phyloP scores from a whole-genome alignment of 1,140 invertebrate genomes.

The Cataglyphis hispanica region DNA sequence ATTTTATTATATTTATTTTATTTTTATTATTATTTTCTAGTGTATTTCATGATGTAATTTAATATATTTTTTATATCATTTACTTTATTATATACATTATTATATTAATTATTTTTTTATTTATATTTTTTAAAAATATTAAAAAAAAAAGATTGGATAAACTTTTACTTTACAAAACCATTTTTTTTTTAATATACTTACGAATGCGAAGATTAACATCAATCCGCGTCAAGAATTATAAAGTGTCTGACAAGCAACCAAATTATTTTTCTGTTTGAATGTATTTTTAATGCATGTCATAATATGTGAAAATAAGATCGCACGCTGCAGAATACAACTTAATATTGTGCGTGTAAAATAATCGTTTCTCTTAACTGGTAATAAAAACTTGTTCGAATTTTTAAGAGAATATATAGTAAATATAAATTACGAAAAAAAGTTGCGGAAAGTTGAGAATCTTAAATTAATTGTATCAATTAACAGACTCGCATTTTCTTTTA shows the following conservation, averaged over 20 bases:
- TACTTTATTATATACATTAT: too few species aligned
- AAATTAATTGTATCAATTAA: slow-evolving; percentile 19
- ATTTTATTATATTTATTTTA: not conserved
- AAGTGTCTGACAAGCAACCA: not conserved
- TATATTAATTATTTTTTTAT: too few species aligned
- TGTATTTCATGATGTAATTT: too few species aligned
- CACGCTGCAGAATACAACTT: not conserved
- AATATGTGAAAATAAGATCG: not conserved
- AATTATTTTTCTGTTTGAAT: not conserved
- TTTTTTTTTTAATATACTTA: not conserved
- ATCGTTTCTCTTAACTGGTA: not conserved
- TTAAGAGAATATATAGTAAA: not conserved
- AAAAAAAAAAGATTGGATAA: not conserved
- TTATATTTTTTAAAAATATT: too few species aligned
- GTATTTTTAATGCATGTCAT: not conserved
- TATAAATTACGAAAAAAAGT: not conserved
- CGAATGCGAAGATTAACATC: not conserved
- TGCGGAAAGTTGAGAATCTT: not conserved
- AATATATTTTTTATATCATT: too few species aligned
- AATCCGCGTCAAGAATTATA: not conserved
- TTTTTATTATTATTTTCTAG: too few species aligned
- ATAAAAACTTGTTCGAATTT: not conserved
- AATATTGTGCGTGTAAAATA: not conserved
- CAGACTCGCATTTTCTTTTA: not conserved
- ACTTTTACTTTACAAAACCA: not conserved